Base-by-base conservation (phyloP, 2,113 vertebrate species). In the Chaetops frenatus region DNA sequence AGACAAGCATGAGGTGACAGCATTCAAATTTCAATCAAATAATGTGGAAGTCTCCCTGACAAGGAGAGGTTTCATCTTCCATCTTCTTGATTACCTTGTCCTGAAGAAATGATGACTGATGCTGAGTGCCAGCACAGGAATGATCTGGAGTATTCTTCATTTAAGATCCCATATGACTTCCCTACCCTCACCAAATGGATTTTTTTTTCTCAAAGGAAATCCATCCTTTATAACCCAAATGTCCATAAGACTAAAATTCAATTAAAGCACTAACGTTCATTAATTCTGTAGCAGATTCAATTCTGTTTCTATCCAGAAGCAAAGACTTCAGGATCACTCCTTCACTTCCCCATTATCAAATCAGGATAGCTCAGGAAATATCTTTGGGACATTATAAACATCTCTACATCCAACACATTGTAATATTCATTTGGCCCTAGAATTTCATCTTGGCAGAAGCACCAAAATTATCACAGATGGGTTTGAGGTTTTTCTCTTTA, bases 1-100 rank as follows among this genome's bases (percentile, higher is more conserved):
- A 90, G 44, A 57, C 35, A 38, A 81, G 69, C 72, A 54, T 3
- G 53, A 92, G 56, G 94, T 92, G 88, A 92, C 88, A 88, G 82
- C 40, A 90, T 88, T 95, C 48, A 88, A 95, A 36, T 90, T 83
- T 47, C 65, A 74, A 64, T 86, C 80, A 88, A 93, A 90, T 86
- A 81, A 90, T 40, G 11, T 64, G 71, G 38, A 96, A 84, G 45
- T 57, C 67, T 78, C 40, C 36, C 64, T 67, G 82, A 69, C 82
- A 83, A 48, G 48, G 40, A 53, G 67, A 88, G 4, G n/a, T 88
- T 88, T 86, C 44, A 28, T 82, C 31, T 94, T 88, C 76, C 80
- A 88, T 83, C 76, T 93, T 74, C 60, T 93, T 95, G 72, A 93
- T 94, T 90, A 69, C 64, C 36, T 83, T 56, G 47, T 53, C 71